Base-by-base conservation (phyloP, 2,888 invertebrate species). In the Scaeva pyrastri region DNA sequence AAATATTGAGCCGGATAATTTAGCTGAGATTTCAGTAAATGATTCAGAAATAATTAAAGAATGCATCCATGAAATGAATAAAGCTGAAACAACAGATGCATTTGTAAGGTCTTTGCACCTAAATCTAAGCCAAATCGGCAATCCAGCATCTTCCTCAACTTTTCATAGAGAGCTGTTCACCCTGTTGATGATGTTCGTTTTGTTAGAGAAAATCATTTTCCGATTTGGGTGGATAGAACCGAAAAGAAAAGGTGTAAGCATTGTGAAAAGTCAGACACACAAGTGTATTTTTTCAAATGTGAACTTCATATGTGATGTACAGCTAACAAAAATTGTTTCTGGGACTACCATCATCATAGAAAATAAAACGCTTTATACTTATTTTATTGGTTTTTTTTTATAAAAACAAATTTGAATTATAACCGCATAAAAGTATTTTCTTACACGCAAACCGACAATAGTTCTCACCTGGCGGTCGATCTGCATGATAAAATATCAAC, bases 191-290 rank as follows among this genome's bases (percentile, higher is more conserved):
- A 66, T 66, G 48, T 50, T 50, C 50, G 50, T 10, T 66, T 66
- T 31, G 36, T n/a, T 50, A 36, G 66, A 5, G 66, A 50, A 66
- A 50, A 66, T 50, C 50, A 66, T 66, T 66, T 66, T 26, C 48
- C 48, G 7, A 48, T 19, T 6, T 48, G 48, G 48, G 48, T 4
- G 3, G 3, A 0, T 10, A 19, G 48, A 19, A 48, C 6, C 10
- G 48, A 19, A 7, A 19, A 48, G 10, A 48, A 43, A 43, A 43
- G 43, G 43, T 43, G n/a, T 5, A 43, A 43, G 14, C 41, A 43
- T 14, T 31, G 31, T 7, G 7, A 31, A 31, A 31, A 31, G 8
- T 45, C 16, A 7, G 45, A 45, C 16, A 45, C 16, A 45, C 16
- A 45, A 16, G 45, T 45, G 5, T 2, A 7, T 4, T 21, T 19